Evolutionary conservation across 1,140 invertebrate genomes (phyloP), one percentile per base, ranked within the genome.

Genomic region (Apis laboriosa): DNA sequence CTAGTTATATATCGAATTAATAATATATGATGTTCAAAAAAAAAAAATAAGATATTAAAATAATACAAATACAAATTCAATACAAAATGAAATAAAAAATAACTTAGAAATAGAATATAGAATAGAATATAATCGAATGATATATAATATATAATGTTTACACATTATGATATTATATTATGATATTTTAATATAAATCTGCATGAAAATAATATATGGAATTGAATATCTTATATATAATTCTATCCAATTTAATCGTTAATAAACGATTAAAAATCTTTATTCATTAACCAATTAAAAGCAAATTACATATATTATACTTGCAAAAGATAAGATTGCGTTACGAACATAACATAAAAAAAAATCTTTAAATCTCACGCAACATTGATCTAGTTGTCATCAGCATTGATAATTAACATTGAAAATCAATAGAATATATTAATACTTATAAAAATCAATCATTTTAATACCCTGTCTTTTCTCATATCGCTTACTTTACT

Each of bases 321-420:
- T 79, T 79, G 67, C 77, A 49, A 79, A 64, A 9, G 49, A 43
- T 43, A 43, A 75, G 70, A n/a, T 56, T 43, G 34, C 51, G 24
- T 55, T 43, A 24, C 12, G n/a, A 51, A 34, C 1, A 8, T 13
- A 28, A 43, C 34, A 7, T 28, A 17, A 49, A 64, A 60, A 75
- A 66, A 28, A 43, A 64, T 43, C 28, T 56, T 79, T 56, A 24
- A 66, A 80, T 80, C 70, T 80, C 78, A 66, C 78, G 78, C 78
- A 80, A 80, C n/a, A 49, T 74, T 56, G 58, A 21, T 55, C 11
- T 56, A 55, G 34, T 49, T 80, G 34, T 28, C 70, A 71, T 85
- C 71, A 71, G 55, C 19, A 24, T 15, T 24, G 5, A 43, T 43
- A 4, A 43, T 43, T 21, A 15, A n/a, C 51, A 71, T 55, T 61